A percentile compares a stretch with the other conserved stretches of the same genome.
Conservation (phyloP, 2,888 invertebrate genomes). For the Phyto melanocephala region DNA sequence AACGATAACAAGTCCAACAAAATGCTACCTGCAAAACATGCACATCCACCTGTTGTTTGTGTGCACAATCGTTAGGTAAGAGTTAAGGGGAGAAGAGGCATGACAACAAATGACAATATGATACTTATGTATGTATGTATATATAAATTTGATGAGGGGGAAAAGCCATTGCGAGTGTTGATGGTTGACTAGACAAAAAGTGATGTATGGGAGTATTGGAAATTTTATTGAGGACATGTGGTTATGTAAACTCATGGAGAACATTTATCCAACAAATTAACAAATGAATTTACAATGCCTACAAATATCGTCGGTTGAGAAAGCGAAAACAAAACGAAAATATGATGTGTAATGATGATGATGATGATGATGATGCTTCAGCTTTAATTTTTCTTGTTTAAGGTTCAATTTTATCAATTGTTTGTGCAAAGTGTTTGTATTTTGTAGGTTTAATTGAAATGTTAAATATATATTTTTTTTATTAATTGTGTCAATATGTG, state of each 20-base stretch:
- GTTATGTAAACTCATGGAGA: conserved; percentile 59
- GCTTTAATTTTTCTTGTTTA: conserved; percentile 58
- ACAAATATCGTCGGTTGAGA: conserved; percentile 26
- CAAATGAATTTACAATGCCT: conserved; percentile 65
- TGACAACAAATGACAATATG: conserved; percentile 22
- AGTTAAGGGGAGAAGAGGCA: background rate
- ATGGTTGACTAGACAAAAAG: background rate
- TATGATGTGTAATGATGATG: background rate
- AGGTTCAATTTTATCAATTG: conserved; percentile 64
- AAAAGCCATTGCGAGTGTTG: background rate
- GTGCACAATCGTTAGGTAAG: background rate
- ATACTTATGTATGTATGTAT: background rate
- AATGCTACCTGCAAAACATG: conserved; percentile 5
- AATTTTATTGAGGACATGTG: conserved; percentile 54
- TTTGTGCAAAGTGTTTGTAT: background rate
- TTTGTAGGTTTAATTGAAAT: conserved; percentile 12
- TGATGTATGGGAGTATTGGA: background rate
- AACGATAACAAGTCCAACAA: conserved; percentile 14
- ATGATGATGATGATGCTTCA: conserved; percentile 42
- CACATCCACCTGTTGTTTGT: conserved; percentile 51
- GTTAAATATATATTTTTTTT: conserved; percentile 25
- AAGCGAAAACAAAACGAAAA: conserved; percentile 13
- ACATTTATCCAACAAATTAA: conserved; percentile 72
- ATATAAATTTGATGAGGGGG: background rate
- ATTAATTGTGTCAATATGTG: conserved; percentile 49